Base-by-base conservation (phyloP, 2,797 vertebrate species). In the Denticeps clupeoides region DNA sequence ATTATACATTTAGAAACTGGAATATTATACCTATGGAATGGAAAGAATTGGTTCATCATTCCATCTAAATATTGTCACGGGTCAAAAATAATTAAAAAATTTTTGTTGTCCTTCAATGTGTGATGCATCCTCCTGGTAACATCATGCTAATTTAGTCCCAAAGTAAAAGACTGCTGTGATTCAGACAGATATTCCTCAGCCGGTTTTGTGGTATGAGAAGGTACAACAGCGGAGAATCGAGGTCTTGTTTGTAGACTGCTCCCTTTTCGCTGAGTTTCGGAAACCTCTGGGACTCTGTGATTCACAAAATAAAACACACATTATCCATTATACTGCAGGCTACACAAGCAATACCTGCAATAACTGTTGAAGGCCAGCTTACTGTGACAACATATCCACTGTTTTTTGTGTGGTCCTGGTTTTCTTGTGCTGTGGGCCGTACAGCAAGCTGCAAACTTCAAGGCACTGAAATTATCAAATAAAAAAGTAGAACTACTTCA, bases 321-420 rank as follows among this genome's bases (percentile, higher is more conserved):
- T 13, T 37, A 8, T 12, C 13, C 47, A 18, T 32, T 45, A 12
- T 44, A 9, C n/a, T 10, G 23, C 15, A 5, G 4, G 21, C 19
- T 8, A 7, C 27, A 9, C 13, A 23, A 31, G 8, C 28, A 31
- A 31, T 24, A 9, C 27, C 9, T 8, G 9, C 13, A 24, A 1
- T 23, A 19, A 10, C 5, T 2, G 3, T 31, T 22, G 4, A 25
- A 37, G 13, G 32, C 19, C 62, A 2, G 53, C 71, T 84, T 72
- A 85, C 82, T 77, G 69, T 50, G 79, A 67, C 53, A 87, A 52
- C 64, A 64, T 62, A 48, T 82, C 77, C 72, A 79, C 26, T 1
- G 74, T 73, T 70, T 70, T 79, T 68, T 79, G 72, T 37, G 72
- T 79, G 19, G 65, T 62, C 72, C 64, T 68, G 23, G 72, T 82